phyloP scores from a whole-genome alignment of 2,797 vertebrate species.

The Cirrhinus molitorella region DNA sequence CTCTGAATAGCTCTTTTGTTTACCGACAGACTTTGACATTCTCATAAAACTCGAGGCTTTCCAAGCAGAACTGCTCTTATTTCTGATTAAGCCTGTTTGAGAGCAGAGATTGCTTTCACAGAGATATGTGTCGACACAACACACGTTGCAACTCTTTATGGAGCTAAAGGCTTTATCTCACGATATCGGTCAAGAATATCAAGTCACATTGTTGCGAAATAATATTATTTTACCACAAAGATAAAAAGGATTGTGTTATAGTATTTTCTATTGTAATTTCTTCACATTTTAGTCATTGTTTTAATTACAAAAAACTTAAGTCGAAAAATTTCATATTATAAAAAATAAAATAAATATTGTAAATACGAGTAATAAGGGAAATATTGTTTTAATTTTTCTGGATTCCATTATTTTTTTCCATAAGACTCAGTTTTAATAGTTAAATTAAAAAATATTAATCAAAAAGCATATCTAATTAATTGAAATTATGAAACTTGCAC shows the following conservation, averaged over 20 bases:
- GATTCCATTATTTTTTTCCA: no score
- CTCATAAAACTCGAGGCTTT: conserved; percentile 67
- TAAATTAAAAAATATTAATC: no score
- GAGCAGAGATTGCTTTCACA: conserved; percentile 41
- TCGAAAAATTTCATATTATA: not conserved
- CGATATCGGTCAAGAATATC: not conserved
- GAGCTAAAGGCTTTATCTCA: not conserved
- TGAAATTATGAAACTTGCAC: no score
- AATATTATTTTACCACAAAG: not conserved
- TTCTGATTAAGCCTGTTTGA: not conserved
- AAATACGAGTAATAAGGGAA: not conserved
- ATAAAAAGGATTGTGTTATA: not conserved
- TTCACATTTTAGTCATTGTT: not conserved
- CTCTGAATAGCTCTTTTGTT: conserved; percentile 75
- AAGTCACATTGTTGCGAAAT: not conserved
- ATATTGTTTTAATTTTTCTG: not conserved
- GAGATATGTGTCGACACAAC: not conserved
- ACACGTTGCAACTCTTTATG: not conserved
- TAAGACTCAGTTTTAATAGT: no score
- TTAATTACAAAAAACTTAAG: not conserved
- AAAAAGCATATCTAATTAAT: no score
- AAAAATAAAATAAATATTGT: not conserved
- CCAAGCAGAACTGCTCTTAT: conserved; percentile 58
- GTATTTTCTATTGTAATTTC: not conserved
- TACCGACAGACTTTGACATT: conserved; percentile 68